These are phyloP conservation scores for Leptonema lineaticorne DNA, from an alignment of 1,140 invertebrate genomes.

Conservation along the genomic window DNA sequence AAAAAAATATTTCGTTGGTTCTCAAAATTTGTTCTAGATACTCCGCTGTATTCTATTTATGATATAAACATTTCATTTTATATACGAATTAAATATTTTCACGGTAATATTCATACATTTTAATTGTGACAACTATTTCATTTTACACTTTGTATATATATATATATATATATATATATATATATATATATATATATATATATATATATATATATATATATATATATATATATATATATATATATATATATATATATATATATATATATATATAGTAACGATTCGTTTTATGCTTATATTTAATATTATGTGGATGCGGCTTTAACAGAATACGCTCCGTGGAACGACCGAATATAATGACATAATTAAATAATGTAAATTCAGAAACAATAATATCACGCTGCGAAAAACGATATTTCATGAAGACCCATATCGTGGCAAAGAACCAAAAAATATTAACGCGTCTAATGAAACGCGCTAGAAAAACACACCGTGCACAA, in stretches of 20 bases:
- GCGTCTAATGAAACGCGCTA: slow-evolving; percentile 31
- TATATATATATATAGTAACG: neutral
- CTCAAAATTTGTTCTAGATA: too few relatives aligned
- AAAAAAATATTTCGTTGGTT: too few relatives aligned
- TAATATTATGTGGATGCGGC: neutral
- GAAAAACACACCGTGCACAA: slow-evolving; percentile 13
- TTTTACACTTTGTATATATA: too few relatives aligned
- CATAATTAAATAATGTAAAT: slow-evolving; percentile 42
- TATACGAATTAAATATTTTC: too few relatives aligned
- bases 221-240: neutral
- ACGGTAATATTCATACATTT: too few relatives aligned
- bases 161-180: too few relatives aligned
- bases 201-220: too few relatives aligned
- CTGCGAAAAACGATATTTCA: slow-evolving; percentile 38
- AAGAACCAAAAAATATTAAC: slow-evolving; percentile 19
- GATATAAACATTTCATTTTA: too few relatives aligned
- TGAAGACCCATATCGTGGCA: slow-evolving; percentile 22
- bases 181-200: too few relatives aligned
- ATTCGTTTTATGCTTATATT: neutral
- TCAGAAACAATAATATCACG: slow-evolving; percentile 39
- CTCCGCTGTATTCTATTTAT: too few relatives aligned
- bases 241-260: slow-evolving; percentile 5
- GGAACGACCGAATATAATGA: slow-evolving; percentile 28
- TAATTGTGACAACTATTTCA: too few relatives aligned
- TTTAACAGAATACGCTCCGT: neutral